Evolutionary conservation across 2,888 invertebrate species (phyloP).

Genomic region (Leucania comma): DNA sequence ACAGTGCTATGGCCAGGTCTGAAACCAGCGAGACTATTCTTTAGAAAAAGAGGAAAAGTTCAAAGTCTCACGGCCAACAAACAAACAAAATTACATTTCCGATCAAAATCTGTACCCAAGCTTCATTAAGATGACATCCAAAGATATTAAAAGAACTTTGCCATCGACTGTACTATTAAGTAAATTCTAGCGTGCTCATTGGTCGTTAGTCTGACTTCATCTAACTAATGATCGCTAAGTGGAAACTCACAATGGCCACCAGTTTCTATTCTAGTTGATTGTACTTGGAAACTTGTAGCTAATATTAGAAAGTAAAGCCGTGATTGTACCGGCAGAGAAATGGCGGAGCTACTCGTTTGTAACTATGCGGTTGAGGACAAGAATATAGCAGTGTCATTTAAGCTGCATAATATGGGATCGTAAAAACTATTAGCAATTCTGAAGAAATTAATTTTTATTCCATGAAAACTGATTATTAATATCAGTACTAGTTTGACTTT

Average conservation of each 20-base stretch:
- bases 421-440: too few species aligned
- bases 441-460: too few species aligned
- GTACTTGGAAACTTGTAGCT: conserved; percentile 41
- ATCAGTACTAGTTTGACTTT: too few species aligned
- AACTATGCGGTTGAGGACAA: neutral
- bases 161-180: conserved; percentile 32
- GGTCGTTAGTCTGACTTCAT: conserved; percentile 53
- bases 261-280: conserved; percentile 51
- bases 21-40: too few species aligned
- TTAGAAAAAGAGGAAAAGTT: neutral
- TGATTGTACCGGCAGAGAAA: conserved; percentile 18
- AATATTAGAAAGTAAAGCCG: conserved; percentile 43
- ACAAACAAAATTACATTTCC: conserved; percentile 24
- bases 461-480: too few species aligned
- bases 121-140: conserved; percentile 18
- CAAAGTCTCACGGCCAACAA: conserved; percentile 13
- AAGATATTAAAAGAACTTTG: conserved; percentile 34
- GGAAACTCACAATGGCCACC: conserved; percentile 48
- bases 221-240: conserved; percentile 56
- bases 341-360: conserved; percentile 13
- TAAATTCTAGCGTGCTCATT: conserved; percentile 49
- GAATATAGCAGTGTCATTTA: neutral
- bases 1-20: too few species aligned
- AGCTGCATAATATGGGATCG: too few species aligned
- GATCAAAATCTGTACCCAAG: conserved; percentile 18